These are phyloP conservation scores for Harpalus rubripes DNA, from an alignment of 2,888 invertebrate genomes.

Conservation along the genomic window DNA sequence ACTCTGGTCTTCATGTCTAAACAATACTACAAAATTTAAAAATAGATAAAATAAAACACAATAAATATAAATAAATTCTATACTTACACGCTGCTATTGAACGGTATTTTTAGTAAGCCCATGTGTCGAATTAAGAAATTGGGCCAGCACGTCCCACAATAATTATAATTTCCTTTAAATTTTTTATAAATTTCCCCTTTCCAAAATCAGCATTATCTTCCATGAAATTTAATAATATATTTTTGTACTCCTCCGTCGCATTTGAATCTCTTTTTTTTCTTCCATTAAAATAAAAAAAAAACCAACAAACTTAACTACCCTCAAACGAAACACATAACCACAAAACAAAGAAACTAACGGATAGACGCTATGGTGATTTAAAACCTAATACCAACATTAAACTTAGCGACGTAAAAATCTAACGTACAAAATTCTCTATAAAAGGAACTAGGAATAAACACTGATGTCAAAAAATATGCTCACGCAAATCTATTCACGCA, in stretches of 20 bases:
- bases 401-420: conserved; percentile 9
- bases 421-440: conserved; percentile 24
- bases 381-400: conserved; percentile 23
- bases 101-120: conserved; percentile 1
- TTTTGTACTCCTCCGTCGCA: conserved; percentile 33
- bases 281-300: not conserved
- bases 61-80: conserved; percentile 20
- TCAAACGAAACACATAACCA: not conserved
- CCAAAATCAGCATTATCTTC: conserved; percentile 44
- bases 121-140: conserved; percentile 8
- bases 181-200: conserved; percentile 39
- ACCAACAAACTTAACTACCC: not conserved
- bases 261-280: conserved; percentile 35
- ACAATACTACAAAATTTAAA: conserved; percentile 36
- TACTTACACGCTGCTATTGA: conserved; percentile 43
- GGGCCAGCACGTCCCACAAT: conserved; percentile 19
- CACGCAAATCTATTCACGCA: conserved; percentile 43
- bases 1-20: conserved; percentile 42
- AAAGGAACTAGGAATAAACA: conserved; percentile 10
- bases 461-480: conserved; percentile 31
- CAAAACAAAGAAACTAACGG: not conserved
- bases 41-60: not conserved
- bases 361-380: not conserved
- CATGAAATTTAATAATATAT: conserved; percentile 35
- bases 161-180: conserved; percentile 35